A percentile compares a stretch with the other conserved stretches of the same genome.
Evolutionary conservation across 1,140 invertebrate species (phyloP).

Genomic region (Arctopsyche grandis): DNA sequence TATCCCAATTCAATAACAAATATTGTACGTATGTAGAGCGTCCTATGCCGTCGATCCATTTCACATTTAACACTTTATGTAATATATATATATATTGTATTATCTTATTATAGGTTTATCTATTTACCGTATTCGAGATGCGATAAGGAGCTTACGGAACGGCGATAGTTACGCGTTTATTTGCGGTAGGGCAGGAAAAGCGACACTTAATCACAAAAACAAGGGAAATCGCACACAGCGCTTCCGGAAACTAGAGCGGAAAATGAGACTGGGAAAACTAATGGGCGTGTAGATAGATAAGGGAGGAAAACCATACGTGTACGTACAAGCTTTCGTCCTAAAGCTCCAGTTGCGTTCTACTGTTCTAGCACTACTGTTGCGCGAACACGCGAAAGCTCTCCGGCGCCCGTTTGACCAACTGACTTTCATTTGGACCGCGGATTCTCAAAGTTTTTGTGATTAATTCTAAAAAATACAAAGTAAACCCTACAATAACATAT

Average conservation of each 20-base stretch:
- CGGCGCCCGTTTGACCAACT: not conserved
- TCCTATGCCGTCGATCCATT: not conserved
- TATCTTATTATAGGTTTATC: too few species aligned
- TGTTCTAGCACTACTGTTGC: constrained; percentile 30
- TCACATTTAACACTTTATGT: not conserved
- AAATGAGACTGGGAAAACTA: constrained; percentile 31
- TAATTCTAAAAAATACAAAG: not conserved
- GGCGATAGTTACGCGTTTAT: too few species aligned
- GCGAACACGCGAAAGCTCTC: constrained; percentile 35
- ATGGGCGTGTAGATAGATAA: constrained; percentile 20
- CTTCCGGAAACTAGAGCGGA: constrained; percentile 21
- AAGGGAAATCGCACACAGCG: constrained; percentile 12
- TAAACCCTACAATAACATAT: too few species aligned
- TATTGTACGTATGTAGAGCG: not conserved
- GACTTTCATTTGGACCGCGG: not conserved
- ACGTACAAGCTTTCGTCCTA: constrained; percentile 16
- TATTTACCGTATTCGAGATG: too few species aligned
- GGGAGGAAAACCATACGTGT: not conserved
- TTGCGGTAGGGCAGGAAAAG: not conserved
- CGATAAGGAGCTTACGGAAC: too few species aligned
- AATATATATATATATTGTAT: too few species aligned
- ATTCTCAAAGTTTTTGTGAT: constrained; percentile 24
- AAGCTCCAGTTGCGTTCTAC: constrained; percentile 33
- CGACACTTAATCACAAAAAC: constrained; percentile 6
- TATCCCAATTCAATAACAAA: constrained; percentile 18